Percentiles rank a stretch among this genome's conserved stretches.
phyloP scores from a whole-genome alignment of 2,113 vertebrate genomes.

The Herpetotheres cachinnans region DNA sequence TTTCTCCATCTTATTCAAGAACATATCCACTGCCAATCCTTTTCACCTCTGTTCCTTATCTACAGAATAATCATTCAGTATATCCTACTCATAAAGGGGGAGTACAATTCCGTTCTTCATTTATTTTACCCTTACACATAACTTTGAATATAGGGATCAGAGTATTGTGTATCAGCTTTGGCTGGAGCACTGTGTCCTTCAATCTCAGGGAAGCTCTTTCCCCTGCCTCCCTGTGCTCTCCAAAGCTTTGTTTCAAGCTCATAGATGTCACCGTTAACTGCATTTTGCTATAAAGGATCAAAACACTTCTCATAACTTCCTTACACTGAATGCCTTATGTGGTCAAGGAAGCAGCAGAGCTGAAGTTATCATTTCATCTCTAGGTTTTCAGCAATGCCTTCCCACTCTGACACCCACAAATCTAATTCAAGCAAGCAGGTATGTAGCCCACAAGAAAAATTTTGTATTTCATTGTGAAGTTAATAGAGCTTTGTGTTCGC shows the following conservation, averaged over 20 bases:
- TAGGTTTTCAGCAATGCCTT: not conserved
- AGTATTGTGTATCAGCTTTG: not conserved
- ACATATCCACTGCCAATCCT: not conserved
- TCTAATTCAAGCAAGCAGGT: not conserved
- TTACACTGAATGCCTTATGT: not conserved
- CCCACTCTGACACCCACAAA: not conserved
- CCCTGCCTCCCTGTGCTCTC: not conserved
- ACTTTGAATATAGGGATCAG: not conserved
- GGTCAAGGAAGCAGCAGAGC: not conserved
- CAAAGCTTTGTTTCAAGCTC: not conserved
- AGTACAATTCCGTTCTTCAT: not conserved
- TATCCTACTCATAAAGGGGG: not conserved
- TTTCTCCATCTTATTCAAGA: not conserved
- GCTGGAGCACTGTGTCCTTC: not conserved
- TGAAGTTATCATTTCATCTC: not conserved
- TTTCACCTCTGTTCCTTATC: not conserved
- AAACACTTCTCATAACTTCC: not conserved
- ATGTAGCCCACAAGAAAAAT: not conserved
- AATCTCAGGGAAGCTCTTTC: not conserved
- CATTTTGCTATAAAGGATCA: not conserved
- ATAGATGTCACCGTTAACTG: not conserved
- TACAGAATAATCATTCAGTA: not conserved
- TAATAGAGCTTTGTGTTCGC: not conserved
- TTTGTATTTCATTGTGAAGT: accelerated
- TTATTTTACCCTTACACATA: not conserved